Base-by-base conservation (phyloP, 2,113 vertebrate genomes). In the Drymodes brunneopygia region DNA sequence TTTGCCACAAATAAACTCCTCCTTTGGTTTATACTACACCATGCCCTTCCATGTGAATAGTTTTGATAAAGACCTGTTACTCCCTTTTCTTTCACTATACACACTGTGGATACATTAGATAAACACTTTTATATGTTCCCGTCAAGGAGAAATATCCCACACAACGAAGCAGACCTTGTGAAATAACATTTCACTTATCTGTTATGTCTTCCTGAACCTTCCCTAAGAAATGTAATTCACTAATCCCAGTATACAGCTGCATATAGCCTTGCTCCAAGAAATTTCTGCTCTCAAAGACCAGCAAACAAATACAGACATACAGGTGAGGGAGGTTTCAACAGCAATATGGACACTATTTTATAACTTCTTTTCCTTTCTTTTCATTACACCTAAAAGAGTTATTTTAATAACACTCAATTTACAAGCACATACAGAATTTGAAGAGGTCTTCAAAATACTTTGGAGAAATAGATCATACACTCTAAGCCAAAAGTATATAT, bases 161-260 rank as follows among this genome's bases (percentile, higher is more conserved):
- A 83, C 95, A 95, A 90, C 0, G 29, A 87, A 95, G 79, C 62
- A 88, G 92, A 93, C 92, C 81, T 91, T 90, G 92, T 93, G 93
- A 96, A 97, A 95, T 95, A 95, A 93, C 81, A 94, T 93, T 96
- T 94, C 87, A 90, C 78, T 95, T 95, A 95, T 91, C 92, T 96
- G 74, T 86, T 91, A 72, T 70, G 81, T 88, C 71, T 96, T 94
- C 90, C 82, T 86, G 85, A 95, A 83, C 73, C 74, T 93, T 93
- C 78, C 60, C n/a, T 88, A 80, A 91, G 85, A 91, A 86, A 84
- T 62, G 0, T 19, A 94, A 64, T 35, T 60, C 85, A 88, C 71
- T 81, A 93, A 83, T 58, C 45, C 81, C 56, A 75, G 60, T 44
- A 47, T 29, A 66, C n/a, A 88, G 78, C 53, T 6, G 2, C 67